Evolutionary conservation across 2,888 invertebrate species (phyloP).

Genomic region (Xestia sexstrigata): DNA sequence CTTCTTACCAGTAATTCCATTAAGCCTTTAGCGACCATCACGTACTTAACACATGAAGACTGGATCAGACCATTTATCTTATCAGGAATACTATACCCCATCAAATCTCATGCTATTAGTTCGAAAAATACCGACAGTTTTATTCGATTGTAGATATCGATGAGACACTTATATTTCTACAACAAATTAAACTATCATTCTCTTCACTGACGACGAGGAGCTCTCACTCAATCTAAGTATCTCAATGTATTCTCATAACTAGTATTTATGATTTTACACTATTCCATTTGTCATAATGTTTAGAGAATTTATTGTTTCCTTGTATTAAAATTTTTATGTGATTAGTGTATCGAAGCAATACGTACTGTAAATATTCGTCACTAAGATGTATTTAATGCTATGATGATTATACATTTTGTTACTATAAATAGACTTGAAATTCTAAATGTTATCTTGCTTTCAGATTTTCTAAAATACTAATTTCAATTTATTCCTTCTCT

Average conservation of each 20-base stretch:
- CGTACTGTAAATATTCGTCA: constrained; percentile 61
- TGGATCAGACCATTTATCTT: neutral
- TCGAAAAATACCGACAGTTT: neutral
- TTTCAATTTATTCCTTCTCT: neutral
- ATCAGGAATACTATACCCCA: neutral
- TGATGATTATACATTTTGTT: constrained; percentile 23
- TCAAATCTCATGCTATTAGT: neutral
- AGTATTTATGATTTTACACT: constrained; percentile 6
- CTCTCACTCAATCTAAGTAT: constrained; percentile 8
- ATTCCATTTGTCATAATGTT: constrained; percentile 13
- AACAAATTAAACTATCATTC: neutral
- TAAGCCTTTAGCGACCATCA: neutral
- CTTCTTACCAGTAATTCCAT: neutral
- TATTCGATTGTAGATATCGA: neutral
- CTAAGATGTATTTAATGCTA: constrained; percentile 42
- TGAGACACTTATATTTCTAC: neutral
- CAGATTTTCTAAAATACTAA: neutral
- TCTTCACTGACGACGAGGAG: neutral
- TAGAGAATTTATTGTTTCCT: constrained; percentile 12
- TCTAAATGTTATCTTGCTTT: constrained; percentile 23
- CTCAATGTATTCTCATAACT: neutral
- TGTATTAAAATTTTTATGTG: constrained; percentile 48
- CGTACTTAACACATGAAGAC: neutral
- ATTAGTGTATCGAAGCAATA: constrained; percentile 69
- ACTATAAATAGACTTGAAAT: neutral